A percentile compares a stretch with the other conserved stretches of the same genome.
Evolutionary conservation across 2,888 invertebrate genomes (phyloP).

Genomic region (Polydrusus tereticollis): DNA sequence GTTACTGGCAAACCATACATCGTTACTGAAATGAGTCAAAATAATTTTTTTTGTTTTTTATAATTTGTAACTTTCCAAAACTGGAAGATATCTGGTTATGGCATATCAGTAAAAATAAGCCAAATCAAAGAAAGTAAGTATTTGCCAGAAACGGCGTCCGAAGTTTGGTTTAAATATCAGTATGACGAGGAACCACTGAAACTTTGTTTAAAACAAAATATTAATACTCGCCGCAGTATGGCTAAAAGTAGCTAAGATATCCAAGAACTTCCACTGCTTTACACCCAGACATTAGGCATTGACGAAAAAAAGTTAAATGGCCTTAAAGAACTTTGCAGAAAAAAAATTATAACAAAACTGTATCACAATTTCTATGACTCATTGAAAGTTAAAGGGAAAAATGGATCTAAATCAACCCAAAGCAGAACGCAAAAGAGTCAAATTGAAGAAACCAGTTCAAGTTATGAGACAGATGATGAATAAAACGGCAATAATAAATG

Average conservation of each 20-base stretch:
- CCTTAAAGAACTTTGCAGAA: not conserved
- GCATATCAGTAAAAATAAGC: not conserved
- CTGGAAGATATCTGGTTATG: not conserved
- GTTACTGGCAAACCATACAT: conserved; percentile 28
- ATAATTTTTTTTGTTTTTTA: conserved; percentile 37
- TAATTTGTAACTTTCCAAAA: not conserved
- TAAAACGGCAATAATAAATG: not conserved
- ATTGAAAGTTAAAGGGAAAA: not conserved
- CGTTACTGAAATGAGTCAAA: no score
- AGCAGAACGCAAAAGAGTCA: no score
- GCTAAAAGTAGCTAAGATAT: not conserved
- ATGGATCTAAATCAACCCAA: no score
- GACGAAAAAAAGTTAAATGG: not conserved
- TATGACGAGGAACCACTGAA: no score
- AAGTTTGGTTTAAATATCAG: no score
- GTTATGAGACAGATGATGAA: no score
- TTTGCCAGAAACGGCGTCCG: not conserved
- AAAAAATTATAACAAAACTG: no score
- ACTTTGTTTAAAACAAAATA: no score
- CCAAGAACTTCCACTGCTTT: not conserved
- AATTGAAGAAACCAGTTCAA: no score
- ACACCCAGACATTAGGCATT: no score
- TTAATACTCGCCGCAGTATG: no score
- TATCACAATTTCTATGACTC: no score
- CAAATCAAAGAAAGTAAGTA: conserved; percentile 2